These are phyloP conservation scores for Elachura formosa DNA, from an alignment of 2,113 vertebrate species.

Conservation along the genomic window DNA sequence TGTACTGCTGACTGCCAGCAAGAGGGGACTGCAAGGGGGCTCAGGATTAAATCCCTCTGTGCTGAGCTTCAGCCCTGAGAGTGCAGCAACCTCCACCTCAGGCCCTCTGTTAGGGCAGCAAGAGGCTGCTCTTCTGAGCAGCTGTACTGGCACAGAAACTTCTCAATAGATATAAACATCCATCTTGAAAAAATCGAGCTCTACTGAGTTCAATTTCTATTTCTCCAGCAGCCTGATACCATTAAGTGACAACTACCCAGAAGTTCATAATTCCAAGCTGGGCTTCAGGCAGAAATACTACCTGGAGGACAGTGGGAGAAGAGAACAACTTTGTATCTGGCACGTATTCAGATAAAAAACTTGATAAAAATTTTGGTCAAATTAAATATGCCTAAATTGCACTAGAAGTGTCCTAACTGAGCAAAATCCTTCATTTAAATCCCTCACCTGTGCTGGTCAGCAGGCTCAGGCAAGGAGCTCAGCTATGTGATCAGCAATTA, in stretches of 20 bases:
- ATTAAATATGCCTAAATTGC: background rate
- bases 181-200: background rate
- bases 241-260: background rate
- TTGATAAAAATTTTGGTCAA: background rate
- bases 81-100: background rate
- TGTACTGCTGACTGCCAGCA: background rate
- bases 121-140: background rate
- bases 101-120: background rate
- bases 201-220: background rate
- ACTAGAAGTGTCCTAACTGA: background rate
- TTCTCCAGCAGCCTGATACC: background rate
- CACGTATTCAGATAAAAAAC: background rate
- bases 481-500: background rate
- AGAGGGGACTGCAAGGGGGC: background rate
- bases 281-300: background rate
- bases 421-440: background rate
- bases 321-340: background rate
- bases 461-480: background rate
- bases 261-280: background rate
- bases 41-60: background rate
- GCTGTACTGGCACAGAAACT: background rate
- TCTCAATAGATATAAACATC: background rate
- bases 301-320: background rate
- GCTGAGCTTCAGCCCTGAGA: background rate
- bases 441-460: background rate